Base-by-base conservation (phyloP, 1,140 invertebrate species). In the Pseudomyrmex gracilis region DNA sequence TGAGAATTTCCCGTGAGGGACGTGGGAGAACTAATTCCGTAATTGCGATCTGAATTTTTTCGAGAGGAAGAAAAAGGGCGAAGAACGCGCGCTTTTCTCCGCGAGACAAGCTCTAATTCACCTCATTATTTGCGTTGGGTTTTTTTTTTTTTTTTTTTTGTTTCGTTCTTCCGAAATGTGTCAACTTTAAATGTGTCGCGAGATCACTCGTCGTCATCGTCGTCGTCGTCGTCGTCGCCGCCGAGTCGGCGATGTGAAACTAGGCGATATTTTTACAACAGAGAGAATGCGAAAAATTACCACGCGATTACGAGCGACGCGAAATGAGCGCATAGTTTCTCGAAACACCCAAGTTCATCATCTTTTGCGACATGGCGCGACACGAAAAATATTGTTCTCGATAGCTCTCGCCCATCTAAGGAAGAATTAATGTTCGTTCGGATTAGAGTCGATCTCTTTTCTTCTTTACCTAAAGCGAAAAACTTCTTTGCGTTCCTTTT, bases 31-130 rank as follows among this genome's bases (percentile, higher is more conserved):
- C 60, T 85, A 87, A 87, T 87, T 85, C 53, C 67, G 66, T 87
- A 87, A 87, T 85, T 85, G 86, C 86, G 58, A 83, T 85, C 53
- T 71, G 66, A 85, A 87, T 87, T 82, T 77, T 73, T 85, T 73
- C 49, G 15, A 58, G 24, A 22, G 4, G 9, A 71, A 70, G 20
- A 58, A 58, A 53, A 22, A 53, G n/a, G 34, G 22, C 8, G 12
- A 13, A 5, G 0, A 22, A 17, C n/a, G 15, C 43, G 2, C 34
- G 70, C 68, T 68, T 83, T n/a, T 22, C 66, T 71, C 58, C 17
- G 47, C 51, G 49, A 76, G n/a, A 10, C 63, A 66, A 73, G 77
- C 80, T 83, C 78, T 78, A 61, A 87, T 87, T 85, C 43, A 43
- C n/a, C 20, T 68, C 70, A 83, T 24, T 60, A 57, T 82, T 63